These are phyloP conservation scores for Sebastes nivosus DNA, from an alignment of 2,797 vertebrate species.

Conservation along the genomic window DNA sequence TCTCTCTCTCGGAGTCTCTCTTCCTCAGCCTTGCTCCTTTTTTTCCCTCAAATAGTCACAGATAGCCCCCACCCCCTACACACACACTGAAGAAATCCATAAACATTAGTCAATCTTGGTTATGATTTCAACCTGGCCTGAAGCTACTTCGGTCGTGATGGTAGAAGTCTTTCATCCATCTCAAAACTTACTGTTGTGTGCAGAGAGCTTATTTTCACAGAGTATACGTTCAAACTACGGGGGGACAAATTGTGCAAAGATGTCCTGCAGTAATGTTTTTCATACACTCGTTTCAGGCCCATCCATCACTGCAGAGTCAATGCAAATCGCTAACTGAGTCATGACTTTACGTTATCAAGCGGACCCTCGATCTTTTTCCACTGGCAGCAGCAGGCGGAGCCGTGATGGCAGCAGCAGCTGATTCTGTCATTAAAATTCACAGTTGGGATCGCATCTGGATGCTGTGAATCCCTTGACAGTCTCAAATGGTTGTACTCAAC, in stretches of 20 bases:
- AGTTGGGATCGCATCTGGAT: conserved; percentile 53
- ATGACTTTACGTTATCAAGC: conserved; percentile 51
- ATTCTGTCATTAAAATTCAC: conserved; percentile 58
- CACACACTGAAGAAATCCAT: conserved; percentile 51
- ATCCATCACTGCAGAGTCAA: conserved; percentile 59
- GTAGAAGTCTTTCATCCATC: conserved; percentile 60
- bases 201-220: conserved; percentile 49
- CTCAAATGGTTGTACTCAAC: conserved; percentile 29
- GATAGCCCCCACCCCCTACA: conserved; percentile 29
- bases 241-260: conserved; percentile 55
- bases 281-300: conserved; percentile 20
- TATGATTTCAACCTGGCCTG: conserved; percentile 59
- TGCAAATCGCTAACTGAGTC: conserved; percentile 61
- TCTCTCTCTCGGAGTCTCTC: conserved; percentile 50
- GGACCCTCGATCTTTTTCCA: conserved; percentile 19
- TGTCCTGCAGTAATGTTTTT: conserved; percentile 65
- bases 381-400: conserved; percentile 38
- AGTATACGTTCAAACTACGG: conserved; percentile 18
- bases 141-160: conserved; percentile 54
- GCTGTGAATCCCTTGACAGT: conserved; percentile 32
- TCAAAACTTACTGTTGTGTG: conserved; percentile 44
- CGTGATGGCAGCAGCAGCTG: conserved; percentile 23
- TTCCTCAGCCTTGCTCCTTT: conserved; percentile 30
- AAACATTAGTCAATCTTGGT: conserved; percentile 65
- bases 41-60: conserved; percentile 44